Evolutionary conservation across 2,888 invertebrate species (phyloP).

Genomic region (Halocaridina rubra): DNA sequence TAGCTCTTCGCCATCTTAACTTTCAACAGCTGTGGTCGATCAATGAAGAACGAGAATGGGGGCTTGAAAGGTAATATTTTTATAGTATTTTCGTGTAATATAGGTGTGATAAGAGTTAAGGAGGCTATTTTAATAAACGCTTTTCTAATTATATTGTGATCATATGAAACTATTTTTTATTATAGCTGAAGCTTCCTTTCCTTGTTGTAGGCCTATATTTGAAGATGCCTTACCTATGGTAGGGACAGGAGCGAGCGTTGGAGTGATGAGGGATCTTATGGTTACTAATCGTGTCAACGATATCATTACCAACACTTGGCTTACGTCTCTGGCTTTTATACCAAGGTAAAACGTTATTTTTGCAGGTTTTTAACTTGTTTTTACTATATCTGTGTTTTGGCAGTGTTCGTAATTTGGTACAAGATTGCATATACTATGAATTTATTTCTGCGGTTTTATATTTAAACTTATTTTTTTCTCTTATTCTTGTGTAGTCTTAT

Average conservation of each 20-base stretch:
- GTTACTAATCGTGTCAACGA: conserved; percentile 21
- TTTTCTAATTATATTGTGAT: neutral
- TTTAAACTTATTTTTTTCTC: no score
- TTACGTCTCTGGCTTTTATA: conserved; percentile 58
- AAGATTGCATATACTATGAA: no score
- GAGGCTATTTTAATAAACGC: neutral
- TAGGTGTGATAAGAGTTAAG: neutral
- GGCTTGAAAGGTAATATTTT: conserved; percentile 37
- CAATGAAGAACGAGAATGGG: conserved; percentile 23
- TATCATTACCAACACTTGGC: conserved; percentile 53
- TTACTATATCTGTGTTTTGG: no score
- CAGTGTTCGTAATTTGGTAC: no score
- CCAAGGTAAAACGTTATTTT: conserved; percentile 57
- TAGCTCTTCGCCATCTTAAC: conserved; percentile 24
- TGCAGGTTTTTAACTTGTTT: no score
- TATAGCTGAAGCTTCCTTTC: no score
- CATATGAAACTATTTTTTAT: no score
- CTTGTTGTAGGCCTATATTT: conserved; percentile 43
- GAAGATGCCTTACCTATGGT: conserved; percentile 61
- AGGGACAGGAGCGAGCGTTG: conserved; percentile 52
- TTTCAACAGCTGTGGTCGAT: conserved; percentile 37
- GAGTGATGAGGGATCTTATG: conserved; percentile 55
- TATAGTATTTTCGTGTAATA: no score
- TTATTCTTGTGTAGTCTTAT: no score
- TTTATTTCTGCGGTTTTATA: no score